These are phyloP conservation scores for Anarrhichthys ocellatus DNA, from an alignment of 2,113 vertebrate genomes.

Conservation along the genomic window DNA sequence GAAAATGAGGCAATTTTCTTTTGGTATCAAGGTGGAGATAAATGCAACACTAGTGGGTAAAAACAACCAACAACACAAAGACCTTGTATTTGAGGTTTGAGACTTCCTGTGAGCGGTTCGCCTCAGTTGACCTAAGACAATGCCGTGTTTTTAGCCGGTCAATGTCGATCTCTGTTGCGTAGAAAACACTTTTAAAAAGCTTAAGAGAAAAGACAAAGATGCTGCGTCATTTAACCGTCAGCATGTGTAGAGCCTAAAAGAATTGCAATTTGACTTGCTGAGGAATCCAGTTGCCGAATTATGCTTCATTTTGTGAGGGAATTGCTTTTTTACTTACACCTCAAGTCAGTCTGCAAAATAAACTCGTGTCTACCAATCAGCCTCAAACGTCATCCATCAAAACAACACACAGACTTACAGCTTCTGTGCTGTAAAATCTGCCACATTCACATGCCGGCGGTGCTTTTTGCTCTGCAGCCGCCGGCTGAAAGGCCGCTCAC, in stretches of 20 bases:
- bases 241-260: too few species aligned
- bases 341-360: neutral
- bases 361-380: neutral
- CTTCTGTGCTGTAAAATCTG: neutral
- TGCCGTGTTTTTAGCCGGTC: too few species aligned
- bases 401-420: constrained; percentile 3
- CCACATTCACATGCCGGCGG: constrained; percentile 10
- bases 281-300: neutral
- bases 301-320: neutral
- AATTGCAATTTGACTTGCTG: neutral
- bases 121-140: too few species aligned
- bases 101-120: too few species aligned
- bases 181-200: too few species aligned
- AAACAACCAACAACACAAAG: neutral
- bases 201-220: too few species aligned
- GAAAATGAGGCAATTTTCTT: neutral
- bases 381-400: neutral
- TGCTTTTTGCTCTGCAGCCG: neutral
- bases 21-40: neutral
- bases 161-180: too few species aligned
- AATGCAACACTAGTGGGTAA: neutral
- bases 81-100: neutral
- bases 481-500: constrained; percentile 68
- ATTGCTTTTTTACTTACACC: neutral
- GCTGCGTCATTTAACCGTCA: too few species aligned